Conservation (phyloP, 2,888 invertebrate species). For the Eupeodes luniger region DNA sequence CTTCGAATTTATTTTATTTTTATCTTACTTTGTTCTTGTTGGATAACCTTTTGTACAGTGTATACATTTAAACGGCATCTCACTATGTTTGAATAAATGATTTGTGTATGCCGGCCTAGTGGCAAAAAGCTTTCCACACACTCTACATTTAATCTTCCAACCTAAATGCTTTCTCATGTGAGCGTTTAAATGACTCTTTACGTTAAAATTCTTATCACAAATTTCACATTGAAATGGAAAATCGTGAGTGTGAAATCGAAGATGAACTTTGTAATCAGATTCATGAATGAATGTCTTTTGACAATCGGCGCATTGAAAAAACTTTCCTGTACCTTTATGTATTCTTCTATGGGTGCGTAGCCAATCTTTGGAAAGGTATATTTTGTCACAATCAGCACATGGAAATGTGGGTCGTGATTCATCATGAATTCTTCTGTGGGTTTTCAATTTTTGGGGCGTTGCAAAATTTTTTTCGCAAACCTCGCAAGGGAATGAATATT, state of each 20-base stretch:
- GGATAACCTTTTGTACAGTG: slow-evolving; percentile 49
- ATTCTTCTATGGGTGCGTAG: slow-evolving; percentile 29
- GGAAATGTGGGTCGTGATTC: slow-evolving; percentile 6
- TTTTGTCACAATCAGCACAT: slow-evolving; percentile 76
- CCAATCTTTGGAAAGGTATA: slow-evolving; percentile 61
- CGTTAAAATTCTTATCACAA: slow-evolving; percentile 40
- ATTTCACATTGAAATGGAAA: slow-evolving; percentile 49
- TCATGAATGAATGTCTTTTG: slow-evolving; percentile 20
- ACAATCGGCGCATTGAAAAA: slow-evolving; percentile 47
- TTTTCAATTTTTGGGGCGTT: slow-evolving; percentile 8
- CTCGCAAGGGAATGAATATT: slow-evolving; percentile 9
- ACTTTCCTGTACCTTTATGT: slow-evolving; percentile 43
- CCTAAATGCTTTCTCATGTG: slow-evolving; percentile 54
- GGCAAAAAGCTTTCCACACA: slow-evolving; percentile 43
- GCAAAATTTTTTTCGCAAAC: slow-evolving; percentile 38
- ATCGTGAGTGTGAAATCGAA: slow-evolving; percentile 55
- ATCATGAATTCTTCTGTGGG: slow-evolving; percentile 30
- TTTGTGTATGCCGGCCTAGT: slow-evolving; percentile 17
- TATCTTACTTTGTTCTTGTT: slow-evolving; percentile 48
- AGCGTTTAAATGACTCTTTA: slow-evolving; percentile 30
- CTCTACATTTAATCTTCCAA: slow-evolving; percentile 49
- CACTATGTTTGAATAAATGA: slow-evolving; percentile 45
- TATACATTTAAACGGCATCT: slow-evolving; percentile 53
- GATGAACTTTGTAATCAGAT: slow-evolving; percentile 45
- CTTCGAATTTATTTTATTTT: not conserved